These are phyloP conservation scores for Microctonus aethiopoides DNA, from an alignment of 2,888 invertebrate species.

Conservation along the genomic window DNA sequence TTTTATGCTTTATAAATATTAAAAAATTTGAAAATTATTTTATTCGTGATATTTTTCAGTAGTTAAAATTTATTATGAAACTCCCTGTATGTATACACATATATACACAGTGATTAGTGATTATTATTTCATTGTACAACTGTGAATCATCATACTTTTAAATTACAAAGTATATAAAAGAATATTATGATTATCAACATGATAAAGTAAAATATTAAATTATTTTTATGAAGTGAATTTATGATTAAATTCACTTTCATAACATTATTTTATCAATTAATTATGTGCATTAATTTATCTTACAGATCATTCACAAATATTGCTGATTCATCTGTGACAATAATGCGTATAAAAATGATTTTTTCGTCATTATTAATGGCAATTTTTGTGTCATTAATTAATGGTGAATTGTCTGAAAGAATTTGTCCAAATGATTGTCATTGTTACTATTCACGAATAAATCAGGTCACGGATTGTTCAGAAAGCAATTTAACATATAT, in stretches of 20 bases:
- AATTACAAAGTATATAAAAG: neutral
- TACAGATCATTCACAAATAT: neutral
- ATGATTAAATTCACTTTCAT: no score
- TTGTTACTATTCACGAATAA: constrained; percentile 80
- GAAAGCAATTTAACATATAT: constrained; percentile 79
- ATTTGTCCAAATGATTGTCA: constrained; percentile 81
- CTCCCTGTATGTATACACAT: no score
- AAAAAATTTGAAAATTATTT: no score
- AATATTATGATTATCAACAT: no score
- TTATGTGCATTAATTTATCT: neutral
- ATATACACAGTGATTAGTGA: neutral
- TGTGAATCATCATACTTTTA: neutral
- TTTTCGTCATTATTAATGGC: constrained; percentile 39
- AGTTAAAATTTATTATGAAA: no score
- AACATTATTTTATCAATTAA: neutral
- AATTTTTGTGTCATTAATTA: constrained; percentile 66
- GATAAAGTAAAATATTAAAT: no score
- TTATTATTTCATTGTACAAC: neutral
- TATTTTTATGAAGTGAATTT: no score
- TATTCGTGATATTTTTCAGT: no score
- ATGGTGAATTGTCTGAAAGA: constrained; percentile 75
- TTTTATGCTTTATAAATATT: no score
- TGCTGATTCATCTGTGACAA: neutral
- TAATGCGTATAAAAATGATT: neutral
- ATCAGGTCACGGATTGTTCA: constrained; percentile 83